Base-by-base conservation (phyloP, 2,113 vertebrate species). In the Elachura formosa region DNA sequence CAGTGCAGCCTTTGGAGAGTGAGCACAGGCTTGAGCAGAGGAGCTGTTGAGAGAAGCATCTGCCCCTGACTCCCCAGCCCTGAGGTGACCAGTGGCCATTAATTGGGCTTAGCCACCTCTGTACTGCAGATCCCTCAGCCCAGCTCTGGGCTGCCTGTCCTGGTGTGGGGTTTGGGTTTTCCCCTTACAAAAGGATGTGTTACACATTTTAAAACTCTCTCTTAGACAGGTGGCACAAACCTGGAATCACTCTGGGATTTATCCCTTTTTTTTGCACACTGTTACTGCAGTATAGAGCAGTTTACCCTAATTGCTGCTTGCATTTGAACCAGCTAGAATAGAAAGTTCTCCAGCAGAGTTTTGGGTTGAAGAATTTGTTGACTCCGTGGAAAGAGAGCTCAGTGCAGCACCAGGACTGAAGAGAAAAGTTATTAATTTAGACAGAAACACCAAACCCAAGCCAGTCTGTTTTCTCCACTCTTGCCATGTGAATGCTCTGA, bases 151-250 rank as follows among this genome's bases (percentile, higher is more conserved):
- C 18, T 92, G 8, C 43, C 15, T 66, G 28, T 31, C 12, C n/a
- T 36, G 45, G 1, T n/a, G 11, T 49, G 34, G 23, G 13, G 3
- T 10, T 75, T 68, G n/a, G 15, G 14, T 4, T 11, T 69, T 33
- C 3, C 24, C 26, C 8, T 52, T 31, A 6, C 2, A 38, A 12
- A 54, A 87, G 7, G 22, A 20, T 31, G 18, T 38, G 38, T 40
- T 59, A 2, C 2, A 0, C 52, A 12, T n/a, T 83, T 80, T 55
- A 49, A 79, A 80, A 36, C 15, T 7, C 21, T 28, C 10, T 51
- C 48, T 26, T 26, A 38, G 11, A 9, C 4, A 0, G 8, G 5
- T n/a, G 36, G 10, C 33, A 3, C 3, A 46, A 10, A n/a, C n/a
- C 61, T 93, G 40, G 16, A 63, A 31, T 64, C 15, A 4, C 12